phyloP scores from a whole-genome alignment of 2,113 vertebrate genomes.

The Tringa solitaria region DNA sequence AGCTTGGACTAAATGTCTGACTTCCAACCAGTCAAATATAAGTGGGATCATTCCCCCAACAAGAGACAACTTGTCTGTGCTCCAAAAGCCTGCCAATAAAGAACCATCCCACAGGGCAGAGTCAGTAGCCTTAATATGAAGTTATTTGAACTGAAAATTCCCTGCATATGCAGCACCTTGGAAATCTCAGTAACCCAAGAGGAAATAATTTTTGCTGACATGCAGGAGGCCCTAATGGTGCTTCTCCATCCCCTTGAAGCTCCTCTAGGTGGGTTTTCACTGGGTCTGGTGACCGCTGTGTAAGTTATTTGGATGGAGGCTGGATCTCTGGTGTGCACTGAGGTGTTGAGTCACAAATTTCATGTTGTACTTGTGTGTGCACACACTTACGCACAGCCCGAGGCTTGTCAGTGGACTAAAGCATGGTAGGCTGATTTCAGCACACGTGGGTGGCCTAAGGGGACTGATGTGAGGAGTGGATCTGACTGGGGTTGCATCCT shows the following conservation, averaged over 20 bases:
- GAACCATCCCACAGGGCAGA: background rate
- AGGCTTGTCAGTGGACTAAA: background rate
- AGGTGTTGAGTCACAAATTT: background rate
- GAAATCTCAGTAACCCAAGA: background rate
- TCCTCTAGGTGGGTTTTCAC: background rate
- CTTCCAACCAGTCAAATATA: background rate
- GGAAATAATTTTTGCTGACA: background rate
- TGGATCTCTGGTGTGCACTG: background rate
- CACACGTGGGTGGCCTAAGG: background rate
- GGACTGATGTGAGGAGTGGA: background rate
- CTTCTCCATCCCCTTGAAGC: background rate
- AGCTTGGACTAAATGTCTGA: background rate
- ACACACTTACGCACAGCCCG: background rate
- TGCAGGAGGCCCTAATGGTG: background rate
- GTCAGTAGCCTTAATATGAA: background rate
- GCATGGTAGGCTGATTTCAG: background rate
- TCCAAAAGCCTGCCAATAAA: background rate
- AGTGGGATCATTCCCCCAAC: background rate
- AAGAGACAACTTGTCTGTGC: background rate
- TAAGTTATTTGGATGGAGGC: background rate
- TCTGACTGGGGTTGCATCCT: background rate
- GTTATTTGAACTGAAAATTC: background rate
- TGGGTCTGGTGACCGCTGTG: background rate
- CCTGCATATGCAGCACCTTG: background rate
- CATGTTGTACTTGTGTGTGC: background rate